phyloP scores from a whole-genome alignment of 2,797 vertebrate genomes.

The Eulemur albifrons region DNA sequence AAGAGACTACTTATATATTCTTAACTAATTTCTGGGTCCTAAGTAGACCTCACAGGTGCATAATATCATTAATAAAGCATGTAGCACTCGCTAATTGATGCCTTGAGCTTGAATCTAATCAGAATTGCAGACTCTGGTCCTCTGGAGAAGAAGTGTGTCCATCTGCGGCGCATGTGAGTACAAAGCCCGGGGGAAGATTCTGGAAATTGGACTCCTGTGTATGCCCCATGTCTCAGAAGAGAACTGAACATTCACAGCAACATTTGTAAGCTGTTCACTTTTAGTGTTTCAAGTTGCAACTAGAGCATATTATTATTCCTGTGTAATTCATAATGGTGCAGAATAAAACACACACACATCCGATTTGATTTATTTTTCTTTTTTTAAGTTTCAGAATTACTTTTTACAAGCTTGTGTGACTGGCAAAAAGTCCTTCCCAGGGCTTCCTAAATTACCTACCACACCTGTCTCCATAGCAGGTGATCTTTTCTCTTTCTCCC shows the following conservation, averaged over 20 bases:
- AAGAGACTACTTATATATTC: slow-evolving; percentile 58
- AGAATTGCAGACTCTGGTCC: slow-evolving; percentile 24
- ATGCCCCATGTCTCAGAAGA: neutral
- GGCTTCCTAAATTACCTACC: slow-evolving; percentile 1
- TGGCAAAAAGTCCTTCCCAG: slow-evolving; percentile 44
- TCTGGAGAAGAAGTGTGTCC: neutral
- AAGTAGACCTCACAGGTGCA: slow-evolving; percentile 65
- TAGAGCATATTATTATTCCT: slow-evolving; percentile 52
- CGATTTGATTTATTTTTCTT: slow-evolving; percentile 73
- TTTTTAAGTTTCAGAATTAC: slow-evolving; percentile 64
- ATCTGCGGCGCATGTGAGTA: neutral
- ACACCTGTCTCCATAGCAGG: slow-evolving; percentile 2
- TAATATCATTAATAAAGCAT: slow-evolving; percentile 64
- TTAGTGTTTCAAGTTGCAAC: slow-evolving; percentile 70
- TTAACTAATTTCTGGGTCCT: slow-evolving; percentile 71
- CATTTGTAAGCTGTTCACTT: slow-evolving; percentile 69
- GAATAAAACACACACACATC: slow-evolving; percentile 66
- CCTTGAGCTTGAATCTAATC: slow-evolving; percentile 57
- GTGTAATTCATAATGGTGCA: slow-evolving; percentile 75
- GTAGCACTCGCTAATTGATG: neutral
- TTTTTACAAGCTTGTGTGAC: slow-evolving; percentile 63
- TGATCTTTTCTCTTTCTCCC: neutral
- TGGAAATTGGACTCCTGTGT: neutral
- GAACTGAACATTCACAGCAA: neutral
- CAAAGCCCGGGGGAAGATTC: neutral